phyloP scores from a whole-genome alignment of 2,113 vertebrate genomes.

The Melanotaenia duboulayi region DNA sequence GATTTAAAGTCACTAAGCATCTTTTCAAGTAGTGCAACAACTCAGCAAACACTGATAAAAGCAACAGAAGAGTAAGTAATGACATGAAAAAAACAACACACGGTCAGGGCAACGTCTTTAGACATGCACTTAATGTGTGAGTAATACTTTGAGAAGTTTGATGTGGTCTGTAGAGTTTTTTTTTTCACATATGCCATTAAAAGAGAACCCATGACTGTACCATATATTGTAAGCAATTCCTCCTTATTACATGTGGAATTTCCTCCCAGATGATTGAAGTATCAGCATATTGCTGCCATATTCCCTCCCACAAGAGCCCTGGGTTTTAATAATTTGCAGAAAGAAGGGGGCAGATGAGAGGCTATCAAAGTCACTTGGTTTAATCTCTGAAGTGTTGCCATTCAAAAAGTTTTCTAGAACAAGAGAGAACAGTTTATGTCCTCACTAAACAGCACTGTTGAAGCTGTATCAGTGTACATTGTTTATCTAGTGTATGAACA shows the following conservation, averaged over 20 bases:
- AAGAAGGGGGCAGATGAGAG: slow-evolving; percentile 62
- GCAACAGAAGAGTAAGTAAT: background rate
- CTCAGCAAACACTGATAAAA: background rate
- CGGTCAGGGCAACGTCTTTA: slow-evolving; percentile 2
- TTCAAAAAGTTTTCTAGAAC: slow-evolving; percentile 53
- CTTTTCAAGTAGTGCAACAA: background rate
- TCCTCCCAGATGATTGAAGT: slow-evolving; percentile 81
- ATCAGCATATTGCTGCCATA: slow-evolving; percentile 81
- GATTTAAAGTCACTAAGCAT: slow-evolving; percentile 16
- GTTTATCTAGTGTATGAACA: slow-evolving; percentile 29
- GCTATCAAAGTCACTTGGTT: slow-evolving; percentile 65
- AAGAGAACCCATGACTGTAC: slow-evolving; percentile 50
- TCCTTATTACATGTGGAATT: slow-evolving; percentile 80
- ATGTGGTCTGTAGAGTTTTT: slow-evolving; percentile 75
- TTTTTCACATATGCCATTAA: slow-evolving; percentile 70
- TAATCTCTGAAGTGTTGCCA: slow-evolving; percentile 69
- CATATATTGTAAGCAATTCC: slow-evolving; percentile 52
- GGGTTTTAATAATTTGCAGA: slow-evolving; percentile 77
- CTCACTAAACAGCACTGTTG: slow-evolving; percentile 26
- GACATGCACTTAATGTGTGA: slow-evolving; percentile 36
- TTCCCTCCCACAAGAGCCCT: slow-evolving; percentile 67
- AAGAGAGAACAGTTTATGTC: slow-evolving; percentile 48
- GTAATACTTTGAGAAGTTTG: slow-evolving; percentile 57
- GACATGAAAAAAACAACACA: slow-evolving; percentile 8
- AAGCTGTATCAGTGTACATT: slow-evolving; percentile 29